Evolutionary conservation across 1,140 invertebrate species (phyloP).

Genomic region (Drosophila paulistorum): DNA sequence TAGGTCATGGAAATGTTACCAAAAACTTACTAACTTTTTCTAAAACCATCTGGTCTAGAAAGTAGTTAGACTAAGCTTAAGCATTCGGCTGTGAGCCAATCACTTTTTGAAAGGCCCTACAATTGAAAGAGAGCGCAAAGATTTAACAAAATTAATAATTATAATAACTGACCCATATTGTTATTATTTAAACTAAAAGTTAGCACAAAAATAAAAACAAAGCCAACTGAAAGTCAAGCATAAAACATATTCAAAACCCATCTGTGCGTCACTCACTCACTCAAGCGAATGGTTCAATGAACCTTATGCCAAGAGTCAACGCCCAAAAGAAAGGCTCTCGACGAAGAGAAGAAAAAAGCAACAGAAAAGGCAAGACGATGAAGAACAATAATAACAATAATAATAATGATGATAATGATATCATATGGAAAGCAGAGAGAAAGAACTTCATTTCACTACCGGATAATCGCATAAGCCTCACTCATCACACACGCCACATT

Average conservation of each 20-base stretch:
- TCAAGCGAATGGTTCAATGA: constrained; percentile 41
- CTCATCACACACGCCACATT: background rate
- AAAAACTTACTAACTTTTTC: background rate
- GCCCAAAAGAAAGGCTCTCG: constrained; percentile 58
- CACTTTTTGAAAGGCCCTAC: constrained; percentile 3
- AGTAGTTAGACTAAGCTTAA: background rate
- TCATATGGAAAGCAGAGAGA: constrained; percentile 50
- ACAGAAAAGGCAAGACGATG: background rate
- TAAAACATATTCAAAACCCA: background rate
- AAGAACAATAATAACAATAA: constrained; percentile 22
- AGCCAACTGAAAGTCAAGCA: constrained; percentile 35
- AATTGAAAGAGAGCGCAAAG: background rate
- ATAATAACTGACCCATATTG: constrained; percentile 39
- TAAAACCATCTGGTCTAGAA: background rate
- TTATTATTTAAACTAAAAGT: constrained; percentile 36
- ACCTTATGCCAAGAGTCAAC: constrained; percentile 46
- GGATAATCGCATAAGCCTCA: constrained; percentile 24
- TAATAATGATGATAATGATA: constrained; percentile 54
- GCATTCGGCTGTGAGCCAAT: background rate
- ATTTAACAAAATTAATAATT: background rate
- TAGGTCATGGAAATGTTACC: too few relatives aligned
- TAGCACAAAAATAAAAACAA: constrained; percentile 20
- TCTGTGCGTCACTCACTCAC: background rate
- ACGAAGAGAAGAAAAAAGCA: constrained; percentile 22
- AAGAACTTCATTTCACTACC: constrained; percentile 38